Percentiles rank a stretch among this genome's conserved stretches.
phyloP scores from a whole-genome alignment of 2,888 invertebrate genomes.

The Clistopyga incitator region DNA sequence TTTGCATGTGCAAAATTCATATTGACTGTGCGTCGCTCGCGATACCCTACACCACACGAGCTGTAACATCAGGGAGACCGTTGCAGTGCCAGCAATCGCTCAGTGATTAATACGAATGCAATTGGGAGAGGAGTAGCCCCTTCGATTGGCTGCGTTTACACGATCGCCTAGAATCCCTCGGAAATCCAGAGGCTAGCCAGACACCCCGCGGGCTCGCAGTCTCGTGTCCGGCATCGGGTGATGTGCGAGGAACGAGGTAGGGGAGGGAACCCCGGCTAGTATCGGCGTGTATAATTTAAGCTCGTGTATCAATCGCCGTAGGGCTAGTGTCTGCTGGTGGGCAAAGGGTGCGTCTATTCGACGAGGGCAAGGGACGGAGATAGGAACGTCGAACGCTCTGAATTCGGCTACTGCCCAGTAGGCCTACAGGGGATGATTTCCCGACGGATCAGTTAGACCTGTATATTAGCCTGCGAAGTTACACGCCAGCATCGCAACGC shows the following conservation, averaged over 20 bases:
- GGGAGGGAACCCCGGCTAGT: conserved; percentile 45
- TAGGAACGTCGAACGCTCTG: conserved; percentile 37
- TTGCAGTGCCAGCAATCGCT: conserved; percentile 50
- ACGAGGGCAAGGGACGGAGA: conserved; percentile 67
- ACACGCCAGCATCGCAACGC: conserved; percentile 49
- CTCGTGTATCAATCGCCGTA: conserved; percentile 81
- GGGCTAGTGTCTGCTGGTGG: conserved; percentile 71
- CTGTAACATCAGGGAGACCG: conserved; percentile 27
- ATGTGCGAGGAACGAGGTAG: conserved; percentile 61
- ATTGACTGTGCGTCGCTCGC: conserved; percentile 24
- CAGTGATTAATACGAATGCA: conserved; percentile 64
- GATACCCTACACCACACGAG: conserved; percentile 1
- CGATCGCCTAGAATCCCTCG: conserved; percentile 72
- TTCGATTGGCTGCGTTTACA: conserved; percentile 63
- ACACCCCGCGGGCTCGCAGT: conserved; percentile 63
- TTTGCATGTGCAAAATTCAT: conserved; percentile 47
- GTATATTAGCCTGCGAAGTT: conserved; percentile 60
- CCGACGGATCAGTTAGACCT: conserved; percentile 74
- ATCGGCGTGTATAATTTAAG: conserved; percentile 80
- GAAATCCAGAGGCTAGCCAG: conserved; percentile 72
- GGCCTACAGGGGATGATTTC: conserved; percentile 81
- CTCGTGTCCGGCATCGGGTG: conserved; percentile 61
- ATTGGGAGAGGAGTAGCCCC: conserved; percentile 41
- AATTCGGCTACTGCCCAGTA: conserved; percentile 67
- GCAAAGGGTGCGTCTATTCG: conserved; percentile 41